Conservation (phyloP, 2,888 invertebrate species). For the Dugesia japonica region DNA sequence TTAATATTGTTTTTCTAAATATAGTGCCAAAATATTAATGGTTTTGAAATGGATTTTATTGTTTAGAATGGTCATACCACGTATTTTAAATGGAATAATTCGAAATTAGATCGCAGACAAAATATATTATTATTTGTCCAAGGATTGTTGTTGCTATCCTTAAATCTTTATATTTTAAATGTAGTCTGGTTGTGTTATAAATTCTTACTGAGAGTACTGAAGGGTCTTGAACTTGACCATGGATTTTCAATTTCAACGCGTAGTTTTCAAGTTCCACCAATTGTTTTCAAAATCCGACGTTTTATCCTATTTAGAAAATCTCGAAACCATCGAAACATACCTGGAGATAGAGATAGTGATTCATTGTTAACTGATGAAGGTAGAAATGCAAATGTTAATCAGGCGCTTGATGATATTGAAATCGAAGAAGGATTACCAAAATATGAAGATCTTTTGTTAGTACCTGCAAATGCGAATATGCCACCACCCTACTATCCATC, state of each 20-base stretch:
- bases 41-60: not conserved
- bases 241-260: not conserved
- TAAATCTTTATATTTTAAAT: constrained; percentile 4
- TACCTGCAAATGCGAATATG: constrained; percentile 32
- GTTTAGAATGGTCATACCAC: not conserved
- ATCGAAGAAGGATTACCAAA: constrained; percentile 24
- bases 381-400: not conserved
- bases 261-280: not conserved
- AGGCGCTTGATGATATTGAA: not conserved
- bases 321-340: not conserved
- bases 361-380: not conserved
- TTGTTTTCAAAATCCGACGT: not conserved
- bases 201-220: not conserved
- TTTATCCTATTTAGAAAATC: not conserved
- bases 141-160: not conserved
- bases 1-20: too few relatives aligned
- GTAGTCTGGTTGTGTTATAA: not conserved
- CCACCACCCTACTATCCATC: constrained; percentile 29
- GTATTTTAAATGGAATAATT: constrained; percentile 13
- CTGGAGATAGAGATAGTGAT: not conserved
- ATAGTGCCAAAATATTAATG: not conserved
- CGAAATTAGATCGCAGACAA: not conserved
- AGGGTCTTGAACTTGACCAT: not conserved
- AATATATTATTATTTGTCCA: not conserved
- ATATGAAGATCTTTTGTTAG: constrained; percentile 31